Base-by-base conservation (phyloP, 2,888 invertebrate species). In the Scaeva pyrastri region DNA sequence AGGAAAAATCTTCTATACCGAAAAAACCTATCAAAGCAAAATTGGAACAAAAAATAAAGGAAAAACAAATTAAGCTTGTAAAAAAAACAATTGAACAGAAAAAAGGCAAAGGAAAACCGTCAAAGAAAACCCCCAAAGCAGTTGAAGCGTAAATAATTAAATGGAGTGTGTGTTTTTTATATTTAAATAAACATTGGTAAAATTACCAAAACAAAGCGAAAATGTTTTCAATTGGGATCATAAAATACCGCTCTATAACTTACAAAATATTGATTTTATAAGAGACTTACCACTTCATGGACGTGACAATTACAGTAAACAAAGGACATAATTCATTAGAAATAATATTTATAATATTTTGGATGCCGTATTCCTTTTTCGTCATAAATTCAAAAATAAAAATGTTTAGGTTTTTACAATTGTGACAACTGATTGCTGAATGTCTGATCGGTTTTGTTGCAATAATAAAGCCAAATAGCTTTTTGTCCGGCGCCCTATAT, bases 401-500 rank as follows among this genome's bases (percentile, higher is more conserved):
- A 31, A 31, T n/a, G n/a, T 11, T 39, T 39, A 39, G 10, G 39
- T 11, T 11, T 39, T 39, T 1, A 12, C 12, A 1, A 19, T 48
- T 48, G 19, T 19, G 7, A 48, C 19, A 16, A 19, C 1, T 19
- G 16, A 2, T 48, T 10, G 6, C 6, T 19, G 48, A 48, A 48
- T 19, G 77, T 91, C 90, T 36, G 90, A 75, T 0, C 91, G 91
- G 19, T 92, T 91, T 87, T 92, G 91, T 2, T 93, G 94, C 31
- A 94, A 93, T 2, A 94, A 92, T 88, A 94, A 94, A n/a, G 94
- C 94, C 64, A 95, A 90, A 26, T 94, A 93, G 1, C 94, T 94
- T 88, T 93, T 92, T 88, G 93, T 94, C 95, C 95, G 95, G 48
- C 93, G 93, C 12, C 95, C 96, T 23, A 95, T 95, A 0, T 94